Base-by-base conservation (phyloP, 2,797 vertebrate genomes). In the Macropodus opercularis region DNA sequence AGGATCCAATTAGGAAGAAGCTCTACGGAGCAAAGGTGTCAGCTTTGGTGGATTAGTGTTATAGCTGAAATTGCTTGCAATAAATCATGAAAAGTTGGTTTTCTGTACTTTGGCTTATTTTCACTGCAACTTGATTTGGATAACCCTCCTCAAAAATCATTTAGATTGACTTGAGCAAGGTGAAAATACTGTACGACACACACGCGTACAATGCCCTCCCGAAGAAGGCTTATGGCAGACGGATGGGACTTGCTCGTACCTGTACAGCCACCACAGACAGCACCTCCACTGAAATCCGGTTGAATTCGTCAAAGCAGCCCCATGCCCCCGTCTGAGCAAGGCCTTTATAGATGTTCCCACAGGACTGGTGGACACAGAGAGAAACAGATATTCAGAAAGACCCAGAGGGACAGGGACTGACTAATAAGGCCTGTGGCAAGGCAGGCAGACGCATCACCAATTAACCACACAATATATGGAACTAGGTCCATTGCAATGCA, bases 261-360 rank as follows among this genome's bases (percentile, higher is more conserved):
- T 98, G 97, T 0, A 98, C 95, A 3, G 97, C 97, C 43, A 98
- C 96, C 71, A 98, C 97, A 0, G 97, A 99, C 63, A 99, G 91
- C 49, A 99, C 98, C 69, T 98, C 98, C 77, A 98, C 96, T 0
- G 96, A 97, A 74, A 99, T 98, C 74, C 97, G 90, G 89, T 98
- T 99, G 65, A 99, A 99, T 65, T 98, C 97, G 53, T 98, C 97
- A 58, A 98, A 99, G 86, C 97, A 99, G 83, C 97, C 97, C 97
- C 97, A 98, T 35, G 96, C 95, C 19, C 97, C 97, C 0, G 95
- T 96, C 90, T 98, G 98, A 55, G 96, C 95, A 67, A 98, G 93
- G 56, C 97, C 97, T 92, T 98, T 99, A 89, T 98, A 98, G 91
- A 99, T 98, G 91, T 94, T 97, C 60, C 96, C 96, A 64, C 96